phyloP scores from a whole-genome alignment of 2,888 invertebrate species.

The Prosapia bicincta region DNA sequence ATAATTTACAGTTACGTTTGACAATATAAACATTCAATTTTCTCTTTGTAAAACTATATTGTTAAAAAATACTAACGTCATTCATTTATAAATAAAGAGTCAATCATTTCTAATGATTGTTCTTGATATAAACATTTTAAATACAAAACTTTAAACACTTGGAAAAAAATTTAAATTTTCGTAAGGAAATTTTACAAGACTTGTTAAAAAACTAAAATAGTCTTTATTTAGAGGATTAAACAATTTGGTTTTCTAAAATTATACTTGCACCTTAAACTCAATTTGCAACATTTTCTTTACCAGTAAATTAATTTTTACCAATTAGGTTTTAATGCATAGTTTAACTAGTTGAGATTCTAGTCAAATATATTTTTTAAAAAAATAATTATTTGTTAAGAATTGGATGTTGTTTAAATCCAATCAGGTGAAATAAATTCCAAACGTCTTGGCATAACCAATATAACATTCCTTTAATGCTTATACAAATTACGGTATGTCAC shows the following conservation, averaged over 20 bases:
- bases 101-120: background rate
- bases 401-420: background rate
- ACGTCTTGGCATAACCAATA: background rate
- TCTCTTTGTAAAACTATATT: no score
- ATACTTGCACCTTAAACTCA: no score
- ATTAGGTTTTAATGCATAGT: background rate
- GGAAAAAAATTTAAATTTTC: no score
- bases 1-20: no score
- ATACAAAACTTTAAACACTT: no score
- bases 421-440: background rate
- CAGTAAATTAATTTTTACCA: background rate
- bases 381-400: slow-evolving; percentile 2
- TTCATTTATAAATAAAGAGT: no score
- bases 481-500: background rate
- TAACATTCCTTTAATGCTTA: background rate
- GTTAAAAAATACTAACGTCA: no score
- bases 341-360: background rate
- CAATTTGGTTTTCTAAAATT: no score
- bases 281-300: background rate
- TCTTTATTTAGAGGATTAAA: no score
- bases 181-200: no score
- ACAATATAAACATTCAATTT: no score
- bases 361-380: background rate
- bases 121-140: background rate
- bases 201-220: no score